Percentiles rank a stretch among this genome's conserved stretches.
Conservation (phyloP, 2,113 vertebrate genomes). For the Zingel zingel region DNA sequence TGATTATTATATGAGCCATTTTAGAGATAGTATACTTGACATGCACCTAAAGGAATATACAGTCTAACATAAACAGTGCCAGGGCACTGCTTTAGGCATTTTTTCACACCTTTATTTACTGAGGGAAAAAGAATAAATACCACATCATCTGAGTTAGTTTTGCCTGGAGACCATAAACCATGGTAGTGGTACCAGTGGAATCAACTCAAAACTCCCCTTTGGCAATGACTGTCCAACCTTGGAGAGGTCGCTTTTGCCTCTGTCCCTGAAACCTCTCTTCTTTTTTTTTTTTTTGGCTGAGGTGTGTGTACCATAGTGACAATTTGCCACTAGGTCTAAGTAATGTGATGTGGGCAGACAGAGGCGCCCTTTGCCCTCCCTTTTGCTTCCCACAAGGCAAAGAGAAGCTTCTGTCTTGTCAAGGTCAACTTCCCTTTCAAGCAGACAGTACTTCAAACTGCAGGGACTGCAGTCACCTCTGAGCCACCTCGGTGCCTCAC, state of each 20-base stretch:
- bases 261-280: constrained; percentile 63
- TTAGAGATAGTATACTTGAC: neutral
- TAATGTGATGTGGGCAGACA: constrained; percentile 62
- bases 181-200: constrained; percentile 20
- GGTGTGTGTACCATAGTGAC: constrained; percentile 64
- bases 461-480: constrained; percentile 70
- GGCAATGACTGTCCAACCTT: constrained; percentile 58
- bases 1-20: neutral
- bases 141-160: constrained; percentile 21
- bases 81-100: neutral
- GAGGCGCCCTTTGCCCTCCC: constrained; percentile 60
- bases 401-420: constrained; percentile 63
- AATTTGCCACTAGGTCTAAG: constrained; percentile 73
- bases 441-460: constrained; percentile 66
- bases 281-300: constrained; percentile 43
- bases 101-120: constrained; percentile 39
- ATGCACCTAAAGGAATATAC: constrained; percentile 5
- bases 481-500: constrained; percentile 52
- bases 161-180: constrained; percentile 22
- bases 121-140: neutral
- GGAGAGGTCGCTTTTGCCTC: constrained; percentile 45
- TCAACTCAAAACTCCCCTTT: constrained; percentile 44
- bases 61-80: constrained; percentile 5
- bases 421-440: constrained; percentile 78
- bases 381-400: constrained; percentile 71